Evolutionary conservation across 2,113 vertebrate genomes (phyloP).

Genomic region (Andinoacara biseriatus): DNA sequence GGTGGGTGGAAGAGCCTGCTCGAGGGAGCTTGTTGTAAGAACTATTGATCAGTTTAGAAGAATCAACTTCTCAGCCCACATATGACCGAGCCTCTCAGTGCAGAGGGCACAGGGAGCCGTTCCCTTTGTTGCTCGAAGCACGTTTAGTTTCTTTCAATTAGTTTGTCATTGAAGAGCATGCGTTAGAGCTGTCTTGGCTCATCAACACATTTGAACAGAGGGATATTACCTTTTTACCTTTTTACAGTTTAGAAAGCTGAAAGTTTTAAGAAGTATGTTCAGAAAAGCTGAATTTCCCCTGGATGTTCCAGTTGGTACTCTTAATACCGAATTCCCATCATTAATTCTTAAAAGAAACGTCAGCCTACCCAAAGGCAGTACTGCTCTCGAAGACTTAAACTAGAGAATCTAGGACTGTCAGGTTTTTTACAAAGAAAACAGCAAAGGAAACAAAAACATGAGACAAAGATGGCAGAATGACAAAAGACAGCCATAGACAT

Average conservation of each 20-base stretch:
- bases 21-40: slow-evolving; percentile 6
- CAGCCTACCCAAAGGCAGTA: not conserved
- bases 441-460: not conserved
- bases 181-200: not conserved
- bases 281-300: not conserved
- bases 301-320: not conserved
- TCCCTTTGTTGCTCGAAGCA: not conserved
- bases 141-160: not conserved
- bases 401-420: not conserved
- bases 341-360: no score
- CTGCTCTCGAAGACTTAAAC: not conserved
- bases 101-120: not conserved
- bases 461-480: slow-evolving; percentile 11
- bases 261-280: not conserved
- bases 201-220: not conserved
- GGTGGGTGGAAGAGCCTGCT: slow-evolving; percentile 15
- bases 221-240: not conserved
- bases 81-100: not conserved
- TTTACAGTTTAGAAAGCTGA: not conserved
- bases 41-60: slow-evolving; percentile 50
- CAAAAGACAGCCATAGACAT: slow-evolving; percentile 31
- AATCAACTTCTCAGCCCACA: slow-evolving; percentile 23
- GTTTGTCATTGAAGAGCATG: not conserved
- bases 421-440: not conserved
- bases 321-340: no score